Evolutionary conservation across 2,888 invertebrate species (phyloP), one percentile per base, ranked within the genome.

Genomic region (Cantharis rustica): DNA sequence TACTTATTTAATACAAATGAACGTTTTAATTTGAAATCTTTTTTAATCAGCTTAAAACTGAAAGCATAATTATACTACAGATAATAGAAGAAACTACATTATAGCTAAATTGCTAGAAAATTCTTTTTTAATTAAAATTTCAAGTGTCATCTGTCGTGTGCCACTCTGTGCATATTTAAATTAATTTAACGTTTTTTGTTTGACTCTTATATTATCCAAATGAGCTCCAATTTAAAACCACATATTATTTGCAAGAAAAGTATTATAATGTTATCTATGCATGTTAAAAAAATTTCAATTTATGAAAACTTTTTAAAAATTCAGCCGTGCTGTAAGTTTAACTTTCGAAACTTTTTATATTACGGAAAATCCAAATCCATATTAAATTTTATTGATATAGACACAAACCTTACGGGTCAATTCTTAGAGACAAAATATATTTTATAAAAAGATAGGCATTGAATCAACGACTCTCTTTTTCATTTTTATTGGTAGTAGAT

Each of bases 341-440:
- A 47, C 47, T 47, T 47, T 66, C 11, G 1, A 66, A 66, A 66
- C 64, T 66, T 66, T 66, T 66, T 66, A 73, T 73, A 73, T 69
- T 73, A 73, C 62, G 68, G 73, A 68, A 73, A 73, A 73, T 61
- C 73, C 68, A 68, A 68, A 73, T 73, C 73, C 68, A 68, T 73
- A 73, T 73, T 62, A 73, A 73, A 73, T 73, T 73, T 68, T 73
- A 73, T 73, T 16, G 69, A 61, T 73, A 73, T 69, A 73, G 73
- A 68, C 68, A 69, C 69, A 69, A 61, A 61, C 23, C 26, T 61
- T 73, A 73, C 68, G 73, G 73, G 73, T 73, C 69, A 62, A 69
- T 68, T 73, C 73, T 69, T 69, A 69, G 26, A 69, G 73, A 69
- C 73, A 73, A 73, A 73, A 73, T 73, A 73, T 62, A 61, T 68